phyloP scores from a whole-genome alignment of 1,140 invertebrate genomes.

The Thaumatotibia leucotreta region DNA sequence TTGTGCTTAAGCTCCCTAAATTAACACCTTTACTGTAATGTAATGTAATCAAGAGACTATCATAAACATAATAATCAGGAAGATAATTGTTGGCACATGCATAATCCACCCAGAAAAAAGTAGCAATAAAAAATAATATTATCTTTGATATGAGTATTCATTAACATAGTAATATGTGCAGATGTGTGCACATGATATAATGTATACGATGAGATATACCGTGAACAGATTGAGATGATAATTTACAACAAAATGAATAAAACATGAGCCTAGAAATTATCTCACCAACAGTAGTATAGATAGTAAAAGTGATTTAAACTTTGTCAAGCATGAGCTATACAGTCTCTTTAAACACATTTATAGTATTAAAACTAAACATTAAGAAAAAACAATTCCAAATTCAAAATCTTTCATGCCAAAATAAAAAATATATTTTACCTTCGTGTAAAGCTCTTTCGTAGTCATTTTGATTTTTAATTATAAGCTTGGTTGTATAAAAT shows the following conservation, averaged over 20 bases:
- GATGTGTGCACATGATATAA: not conserved
- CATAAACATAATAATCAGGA: not conserved
- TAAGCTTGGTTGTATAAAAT: slow-evolving; percentile 27
- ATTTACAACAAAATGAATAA: slow-evolving; percentile 28
- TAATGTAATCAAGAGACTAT: not conserved
- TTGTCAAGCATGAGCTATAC: not conserved
- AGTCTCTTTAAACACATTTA: not conserved
- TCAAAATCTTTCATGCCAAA: slow-evolving; percentile 20
- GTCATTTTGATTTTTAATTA: slow-evolving; percentile 60
- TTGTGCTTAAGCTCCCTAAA: no score
- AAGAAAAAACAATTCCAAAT: slow-evolving; percentile 18
- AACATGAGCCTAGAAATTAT: slow-evolving; percentile 33
- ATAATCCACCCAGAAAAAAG: not conserved
- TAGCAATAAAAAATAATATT: slow-evolving; percentile 10
- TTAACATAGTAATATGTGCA: not conserved
- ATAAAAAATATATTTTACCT: slow-evolving; percentile 54
- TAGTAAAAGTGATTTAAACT: slow-evolving; percentile 30
- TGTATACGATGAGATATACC: slow-evolving; percentile 1
- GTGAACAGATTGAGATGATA: not conserved
- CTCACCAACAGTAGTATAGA: slow-evolving; percentile 40
- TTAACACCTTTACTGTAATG: no score
- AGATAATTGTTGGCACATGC: not conserved
- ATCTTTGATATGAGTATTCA: not conserved
- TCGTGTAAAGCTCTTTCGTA: slow-evolving; percentile 74
- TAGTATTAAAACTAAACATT: not conserved